A percentile compares a stretch with the other conserved stretches of the same genome.
Evolutionary conservation across 1,140 invertebrate genomes (phyloP).

Genomic region (Teleopsis dalmanni): DNA sequence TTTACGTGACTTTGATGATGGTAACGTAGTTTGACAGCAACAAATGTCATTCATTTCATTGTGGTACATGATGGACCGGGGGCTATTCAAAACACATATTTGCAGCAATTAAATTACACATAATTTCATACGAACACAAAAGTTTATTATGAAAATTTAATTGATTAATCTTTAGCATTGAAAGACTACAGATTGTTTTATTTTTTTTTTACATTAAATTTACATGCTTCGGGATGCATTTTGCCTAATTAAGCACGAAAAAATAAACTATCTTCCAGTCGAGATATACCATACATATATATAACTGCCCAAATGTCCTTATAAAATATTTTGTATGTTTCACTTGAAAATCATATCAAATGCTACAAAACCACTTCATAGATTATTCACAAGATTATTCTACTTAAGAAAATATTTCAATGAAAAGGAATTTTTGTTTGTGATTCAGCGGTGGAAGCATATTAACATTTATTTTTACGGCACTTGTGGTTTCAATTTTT

Average conservation of each 20-base stretch:
- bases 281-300: background rate
- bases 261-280: background rate
- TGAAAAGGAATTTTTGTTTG: no score
- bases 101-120: background rate
- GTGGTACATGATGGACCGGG: background rate
- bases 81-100: background rate
- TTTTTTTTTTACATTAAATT: background rate
- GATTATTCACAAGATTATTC: constrained; percentile 11
- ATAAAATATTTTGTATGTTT: background rate
- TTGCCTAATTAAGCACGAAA: background rate
- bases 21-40: constrained; percentile 5
- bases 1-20: constrained; percentile 3
- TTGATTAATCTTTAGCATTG: background rate
- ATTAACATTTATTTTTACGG: no score
- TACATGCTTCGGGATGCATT: background rate
- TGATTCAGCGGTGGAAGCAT: no score
- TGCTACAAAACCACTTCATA: constrained; percentile 5
- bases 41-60: constrained; percentile 4
- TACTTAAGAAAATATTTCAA: constrained; percentile 9
- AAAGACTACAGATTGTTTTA: background rate
- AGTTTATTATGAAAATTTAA: constrained; percentile 2
- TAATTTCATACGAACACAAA: background rate
- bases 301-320: background rate
- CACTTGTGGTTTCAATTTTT: no score
- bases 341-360: background rate